A percentile compares a stretch with the other conserved stretches of the same genome.
Evolutionary conservation across 1,140 invertebrate species (phyloP).

Genomic region (Heterodera carotae): DNA sequence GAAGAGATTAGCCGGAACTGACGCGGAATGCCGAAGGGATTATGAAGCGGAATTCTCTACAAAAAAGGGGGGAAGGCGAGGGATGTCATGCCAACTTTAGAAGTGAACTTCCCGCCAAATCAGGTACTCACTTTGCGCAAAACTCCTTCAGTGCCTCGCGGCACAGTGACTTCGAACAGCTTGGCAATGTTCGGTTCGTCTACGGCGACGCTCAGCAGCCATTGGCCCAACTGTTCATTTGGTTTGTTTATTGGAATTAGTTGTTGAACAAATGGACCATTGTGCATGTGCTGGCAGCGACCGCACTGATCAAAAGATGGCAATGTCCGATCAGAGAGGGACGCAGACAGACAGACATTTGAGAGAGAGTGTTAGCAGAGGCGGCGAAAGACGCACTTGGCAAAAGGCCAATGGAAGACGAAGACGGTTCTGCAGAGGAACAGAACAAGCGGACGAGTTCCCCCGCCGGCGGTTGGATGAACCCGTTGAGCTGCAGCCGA

Average conservation of each 20-base stretch:
- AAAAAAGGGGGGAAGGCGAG: background rate
- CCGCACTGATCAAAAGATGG: conserved; percentile 48
- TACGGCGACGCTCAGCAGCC: conserved; percentile 40
- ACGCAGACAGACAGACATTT: conserved; percentile 1
- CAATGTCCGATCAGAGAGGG: conserved; percentile 26
- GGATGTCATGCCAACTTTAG: conserved; percentile 28
- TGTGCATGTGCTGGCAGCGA: conserved; percentile 34
- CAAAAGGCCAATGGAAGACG: background rate
- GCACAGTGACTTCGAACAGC: conserved; percentile 46
- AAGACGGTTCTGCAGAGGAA: conserved; percentile 8
- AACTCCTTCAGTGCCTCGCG: conserved; percentile 13
- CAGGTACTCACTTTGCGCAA: conserved; percentile 36
- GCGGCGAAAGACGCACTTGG: conserved; percentile 27
- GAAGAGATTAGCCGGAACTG: conserved; percentile 46
- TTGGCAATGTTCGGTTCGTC: conserved; percentile 52
- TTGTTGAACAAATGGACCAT: conserved; percentile 26
- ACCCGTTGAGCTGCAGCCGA: conserved; percentile 38
- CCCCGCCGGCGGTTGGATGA: background rate
- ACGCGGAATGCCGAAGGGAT: conserved; percentile 41
- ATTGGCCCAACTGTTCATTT: conserved; percentile 13
- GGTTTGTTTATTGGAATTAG: background rate
- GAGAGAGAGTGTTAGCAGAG: background rate
- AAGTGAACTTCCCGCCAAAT: background rate
- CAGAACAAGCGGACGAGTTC: conserved; percentile 20
- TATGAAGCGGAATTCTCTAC: conserved; percentile 44